Evolutionary conservation across 2,113 vertebrate genomes (phyloP), one percentile per base, ranked within the genome.

Genomic region (Callipepla californica): DNA sequence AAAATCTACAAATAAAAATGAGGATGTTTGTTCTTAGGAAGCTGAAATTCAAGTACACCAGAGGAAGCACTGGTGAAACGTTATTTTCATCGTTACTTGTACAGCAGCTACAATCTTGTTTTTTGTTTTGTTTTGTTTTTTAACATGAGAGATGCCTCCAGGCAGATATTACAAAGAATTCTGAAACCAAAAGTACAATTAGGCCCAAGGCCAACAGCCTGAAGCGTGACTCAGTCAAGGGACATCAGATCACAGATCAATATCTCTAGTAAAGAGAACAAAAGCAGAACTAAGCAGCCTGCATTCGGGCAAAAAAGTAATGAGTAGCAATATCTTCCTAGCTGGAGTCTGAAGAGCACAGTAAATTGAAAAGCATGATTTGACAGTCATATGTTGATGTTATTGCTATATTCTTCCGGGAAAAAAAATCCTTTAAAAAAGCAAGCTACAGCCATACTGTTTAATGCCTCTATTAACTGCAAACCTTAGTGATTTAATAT

Each of bases 121-220:
- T 50, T 50, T 23, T 32, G 30, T 55, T 32, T 53, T 53, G 4
- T 53, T 55, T 30, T 30, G 17, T 16, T 32, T 53, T 17, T 53
- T 16, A 44, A 57, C 89, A 59, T 30, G 61, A 30, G 14, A 86
- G 40, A 90, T 62, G 53, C 51, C 87, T 84, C 51, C 66, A 85
- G 68, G 85, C 23, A 93, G 53, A 65, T 68, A 78, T 87, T 83
- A 67, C 34, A 93, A 92, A 93, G 63, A 89, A 74, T 80, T 89
- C n/a, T 58, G 69, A 90, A 87, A 70, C 20, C 72, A 91, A 28
- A 85, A 94, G 47, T 30, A 89, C 79, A 86, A 38, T 80, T 61
- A 88, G 61, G 77, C 79, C 21, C 36, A 32, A n/a, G 61, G 72
- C 80, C 85, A 94, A 75, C 34, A 91, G 79, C 85, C 85, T 89